Conservation (phyloP, 1,140 invertebrate species). For the Tetranychus cinnabarinus region DNA sequence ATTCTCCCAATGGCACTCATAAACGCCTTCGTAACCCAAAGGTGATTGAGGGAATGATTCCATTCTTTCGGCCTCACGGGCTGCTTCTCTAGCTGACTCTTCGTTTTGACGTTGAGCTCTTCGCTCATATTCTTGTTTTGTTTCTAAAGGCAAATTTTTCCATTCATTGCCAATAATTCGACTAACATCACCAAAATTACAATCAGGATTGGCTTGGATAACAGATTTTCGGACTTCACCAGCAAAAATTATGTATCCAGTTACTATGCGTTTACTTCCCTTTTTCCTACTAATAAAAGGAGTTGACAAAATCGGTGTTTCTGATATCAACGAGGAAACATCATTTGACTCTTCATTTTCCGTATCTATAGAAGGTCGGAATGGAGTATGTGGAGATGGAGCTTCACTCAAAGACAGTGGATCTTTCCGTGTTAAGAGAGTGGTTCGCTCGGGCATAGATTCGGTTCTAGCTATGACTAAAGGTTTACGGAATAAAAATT, state of each 20-base stretch:
- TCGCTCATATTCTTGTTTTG: conserved; percentile 84
- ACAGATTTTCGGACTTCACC: conserved; percentile 73
- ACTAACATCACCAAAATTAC: conserved; percentile 89
- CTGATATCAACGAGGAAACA: conserved; percentile 27
- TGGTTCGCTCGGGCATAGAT: not conserved
- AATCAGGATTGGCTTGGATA: conserved; percentile 71
- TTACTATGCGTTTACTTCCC: conserved; percentile 54
- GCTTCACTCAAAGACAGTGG: not conserved
- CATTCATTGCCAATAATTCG: conserved; percentile 90
- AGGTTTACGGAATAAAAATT: conserved; percentile 55
- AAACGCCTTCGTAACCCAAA: conserved; percentile 28
- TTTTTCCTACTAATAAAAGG: conserved; percentile 3
- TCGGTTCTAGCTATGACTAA: conserved; percentile 39
- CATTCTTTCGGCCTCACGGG: conserved; percentile 4
- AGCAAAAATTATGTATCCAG: conserved; percentile 94
- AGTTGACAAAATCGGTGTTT: conserved; percentile 13
- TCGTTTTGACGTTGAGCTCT: conserved; percentile 54
- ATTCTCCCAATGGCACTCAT: conserved; percentile 62
- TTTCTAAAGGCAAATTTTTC: conserved; percentile 58
- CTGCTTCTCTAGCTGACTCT: conserved; percentile 30
- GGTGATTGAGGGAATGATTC: conserved; percentile 6
- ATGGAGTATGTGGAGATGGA: not conserved
- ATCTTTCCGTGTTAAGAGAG: not conserved
- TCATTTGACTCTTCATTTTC: conserved; percentile 41
- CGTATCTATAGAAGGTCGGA: conserved; percentile 18